A percentile compares a stretch with the other conserved stretches of the same genome.
Conservation (phyloP, 2,113 vertebrate genomes). For the Chrysochloris asiatica region DNA sequence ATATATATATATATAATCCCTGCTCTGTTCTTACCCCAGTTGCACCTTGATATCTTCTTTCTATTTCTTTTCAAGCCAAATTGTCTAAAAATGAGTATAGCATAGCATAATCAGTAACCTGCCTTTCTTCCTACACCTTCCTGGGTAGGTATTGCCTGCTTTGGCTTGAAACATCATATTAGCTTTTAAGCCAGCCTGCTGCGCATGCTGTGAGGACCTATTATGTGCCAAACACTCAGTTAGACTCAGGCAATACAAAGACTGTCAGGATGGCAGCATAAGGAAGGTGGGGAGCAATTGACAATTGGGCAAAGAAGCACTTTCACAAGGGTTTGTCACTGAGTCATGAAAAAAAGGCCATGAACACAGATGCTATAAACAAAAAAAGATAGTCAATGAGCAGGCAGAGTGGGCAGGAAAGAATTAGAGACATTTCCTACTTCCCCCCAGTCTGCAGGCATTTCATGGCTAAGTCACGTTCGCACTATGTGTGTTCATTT, state of each 20-base stretch:
- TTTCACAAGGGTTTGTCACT: no score
- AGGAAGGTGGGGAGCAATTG: not conserved
- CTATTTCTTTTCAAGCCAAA: not conserved
- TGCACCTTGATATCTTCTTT: not conserved
- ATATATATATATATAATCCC: not conserved
- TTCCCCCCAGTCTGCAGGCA: accelerated
- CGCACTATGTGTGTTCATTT: not conserved
- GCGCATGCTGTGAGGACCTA: not conserved
- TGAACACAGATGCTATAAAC: not conserved
- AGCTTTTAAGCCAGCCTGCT: not conserved
- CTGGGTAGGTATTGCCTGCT: not conserved
- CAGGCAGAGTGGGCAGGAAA: not conserved
- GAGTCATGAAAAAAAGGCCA: not conserved
- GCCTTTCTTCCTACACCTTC: not conserved
- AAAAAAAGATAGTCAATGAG: not conserved
- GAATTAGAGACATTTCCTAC: not conserved
- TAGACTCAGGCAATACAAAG: not conserved
- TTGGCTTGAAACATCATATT: not conserved
- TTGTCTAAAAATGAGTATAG: not conserved
- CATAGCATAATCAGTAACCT: not conserved
- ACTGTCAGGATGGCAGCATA: not conserved
- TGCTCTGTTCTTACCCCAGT: not conserved
- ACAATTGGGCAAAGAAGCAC: not conserved
- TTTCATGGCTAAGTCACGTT: not conserved
- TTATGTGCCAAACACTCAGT: not conserved